These are phyloP conservation scores for Sphinx pinastri DNA, from an alignment of 2,888 invertebrate genomes.

Conservation along the genomic window DNA sequence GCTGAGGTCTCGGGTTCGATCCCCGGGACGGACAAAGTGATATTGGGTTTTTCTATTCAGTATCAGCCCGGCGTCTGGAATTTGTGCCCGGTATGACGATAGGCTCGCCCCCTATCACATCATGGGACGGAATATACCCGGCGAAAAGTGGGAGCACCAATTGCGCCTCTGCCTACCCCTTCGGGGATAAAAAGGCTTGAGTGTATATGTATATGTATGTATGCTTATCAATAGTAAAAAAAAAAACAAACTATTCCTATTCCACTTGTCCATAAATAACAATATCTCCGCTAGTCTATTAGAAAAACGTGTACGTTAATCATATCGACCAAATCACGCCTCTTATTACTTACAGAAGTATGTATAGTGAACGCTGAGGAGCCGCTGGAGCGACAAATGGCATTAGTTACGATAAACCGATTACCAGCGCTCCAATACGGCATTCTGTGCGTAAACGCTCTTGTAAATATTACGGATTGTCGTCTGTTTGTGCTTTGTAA, in stretches of 20 bases:
- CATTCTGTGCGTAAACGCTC: slow-evolving; percentile 41
- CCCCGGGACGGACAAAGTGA: too few relatives aligned
- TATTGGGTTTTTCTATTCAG: too few relatives aligned
- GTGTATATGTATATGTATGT: too few relatives aligned
- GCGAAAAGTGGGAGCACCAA: too few relatives aligned
- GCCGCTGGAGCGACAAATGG: slow-evolving; percentile 61
- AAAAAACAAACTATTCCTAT: neutral
- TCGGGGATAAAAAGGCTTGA: too few relatives aligned
- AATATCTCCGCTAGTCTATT: neutral
- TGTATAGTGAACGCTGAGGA: slow-evolving; percentile 38
- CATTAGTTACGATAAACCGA: slow-evolving; percentile 69
- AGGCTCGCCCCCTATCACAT: too few relatives aligned
- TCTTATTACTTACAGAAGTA: slow-evolving; percentile 33
- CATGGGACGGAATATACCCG: too few relatives aligned
- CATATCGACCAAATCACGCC: slow-evolving; percentile 31
- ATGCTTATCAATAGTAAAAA: too few relatives aligned
- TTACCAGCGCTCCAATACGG: slow-evolving; percentile 54
- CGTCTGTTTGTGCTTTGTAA: slow-evolving; percentile 31
- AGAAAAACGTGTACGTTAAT: slow-evolving; percentile 14
- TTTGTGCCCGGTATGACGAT: too few relatives aligned
- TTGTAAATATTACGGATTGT: slow-evolving; percentile 46
- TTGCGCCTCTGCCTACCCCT: too few relatives aligned
- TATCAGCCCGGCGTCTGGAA: too few relatives aligned
- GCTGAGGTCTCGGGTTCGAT: too few relatives aligned
- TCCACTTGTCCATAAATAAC: neutral